Evolutionary conservation across 37 sponge, comb jelly and placozoan genomes (phyloP).

Genomic region (Agelas oroides): DNA sequence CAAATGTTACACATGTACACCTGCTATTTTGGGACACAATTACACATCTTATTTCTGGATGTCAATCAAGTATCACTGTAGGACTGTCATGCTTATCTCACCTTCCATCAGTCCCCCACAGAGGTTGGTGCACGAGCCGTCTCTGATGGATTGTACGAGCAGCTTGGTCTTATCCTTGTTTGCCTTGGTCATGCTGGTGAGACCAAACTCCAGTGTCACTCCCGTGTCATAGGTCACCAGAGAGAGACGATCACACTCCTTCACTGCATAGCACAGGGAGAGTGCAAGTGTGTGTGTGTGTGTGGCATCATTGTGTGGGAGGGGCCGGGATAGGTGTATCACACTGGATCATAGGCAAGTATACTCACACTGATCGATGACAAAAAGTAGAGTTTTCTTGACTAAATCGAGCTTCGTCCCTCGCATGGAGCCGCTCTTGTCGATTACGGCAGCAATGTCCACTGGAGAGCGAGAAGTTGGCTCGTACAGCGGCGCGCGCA

Average conservation of each 20-base stretch:
- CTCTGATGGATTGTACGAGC: conserved; percentile 51
- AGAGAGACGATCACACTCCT: conserved; percentile 79
- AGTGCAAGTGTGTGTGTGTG: too few relatives aligned
- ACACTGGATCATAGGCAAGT: too few relatives aligned
- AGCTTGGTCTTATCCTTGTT: conserved; percentile 69
- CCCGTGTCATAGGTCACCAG: conserved; percentile 82
- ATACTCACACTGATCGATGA: conserved; percentile 87
- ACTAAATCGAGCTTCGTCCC: conserved; percentile 81
- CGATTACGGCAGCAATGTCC: conserved; percentile 93
- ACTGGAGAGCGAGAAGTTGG: conserved; percentile 71
- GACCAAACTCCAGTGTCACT: conserved; percentile 61
- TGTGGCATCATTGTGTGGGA: too few relatives aligned
- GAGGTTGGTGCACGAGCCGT: conserved; percentile 79
- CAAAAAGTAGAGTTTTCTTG: conserved; percentile 88
- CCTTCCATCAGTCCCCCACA: conserved; percentile 89
- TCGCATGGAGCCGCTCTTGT: conserved; percentile 89
- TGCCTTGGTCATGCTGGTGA: conserved; percentile 70
- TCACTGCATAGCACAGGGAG: conserved; percentile 49
- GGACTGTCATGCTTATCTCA: too few relatives aligned
- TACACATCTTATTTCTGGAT: too few relatives aligned
- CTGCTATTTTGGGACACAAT: too few relatives aligned
- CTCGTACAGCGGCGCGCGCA: conserved; percentile 89
- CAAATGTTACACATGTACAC: too few relatives aligned
- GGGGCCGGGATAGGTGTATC: too few relatives aligned
- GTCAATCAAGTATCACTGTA: too few relatives aligned